Evolutionary conservation across 2,888 invertebrate species (phyloP).

Genomic region (Synanthedon myopaeformis): DNA sequence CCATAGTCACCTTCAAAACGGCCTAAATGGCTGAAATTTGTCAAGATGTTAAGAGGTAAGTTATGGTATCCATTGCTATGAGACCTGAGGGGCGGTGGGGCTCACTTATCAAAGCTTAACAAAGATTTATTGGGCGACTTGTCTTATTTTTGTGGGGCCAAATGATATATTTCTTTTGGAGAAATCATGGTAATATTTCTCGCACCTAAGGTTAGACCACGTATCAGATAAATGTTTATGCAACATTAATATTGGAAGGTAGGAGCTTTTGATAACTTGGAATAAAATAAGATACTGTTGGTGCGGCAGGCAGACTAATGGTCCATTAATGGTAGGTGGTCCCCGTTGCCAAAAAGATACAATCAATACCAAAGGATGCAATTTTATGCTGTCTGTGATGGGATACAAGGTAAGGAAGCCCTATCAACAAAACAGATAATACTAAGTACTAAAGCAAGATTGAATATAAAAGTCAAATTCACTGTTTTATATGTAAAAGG

Average conservation of each 20-base stretch:
- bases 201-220: constrained; percentile 1
- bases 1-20: constrained; percentile 14
- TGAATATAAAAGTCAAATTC: background rate
- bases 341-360: no score
- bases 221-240: background rate
- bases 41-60: constrained; percentile 39
- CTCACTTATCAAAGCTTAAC: constrained; percentile 42
- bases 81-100: constrained; percentile 22
- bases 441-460: background rate
- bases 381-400: no score
- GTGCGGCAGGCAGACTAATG: background rate
- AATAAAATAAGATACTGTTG: background rate
- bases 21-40: constrained; percentile 34
- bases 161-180: constrained; percentile 18
- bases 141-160: constrained; percentile 20
- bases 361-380: no score
- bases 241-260: background rate
- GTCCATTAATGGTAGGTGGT: background rate
- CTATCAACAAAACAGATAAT: background rate
- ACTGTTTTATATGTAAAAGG: no score
- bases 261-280: background rate
- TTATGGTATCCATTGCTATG: constrained; percentile 34
- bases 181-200: constrained; percentile 8
- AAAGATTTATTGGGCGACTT: constrained; percentile 34
- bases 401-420: no score